Percentiles rank a stretch among this genome's conserved stretches.
Conservation (phyloP, 2,113 vertebrate species). For the Hydropotes inermis region DNA sequence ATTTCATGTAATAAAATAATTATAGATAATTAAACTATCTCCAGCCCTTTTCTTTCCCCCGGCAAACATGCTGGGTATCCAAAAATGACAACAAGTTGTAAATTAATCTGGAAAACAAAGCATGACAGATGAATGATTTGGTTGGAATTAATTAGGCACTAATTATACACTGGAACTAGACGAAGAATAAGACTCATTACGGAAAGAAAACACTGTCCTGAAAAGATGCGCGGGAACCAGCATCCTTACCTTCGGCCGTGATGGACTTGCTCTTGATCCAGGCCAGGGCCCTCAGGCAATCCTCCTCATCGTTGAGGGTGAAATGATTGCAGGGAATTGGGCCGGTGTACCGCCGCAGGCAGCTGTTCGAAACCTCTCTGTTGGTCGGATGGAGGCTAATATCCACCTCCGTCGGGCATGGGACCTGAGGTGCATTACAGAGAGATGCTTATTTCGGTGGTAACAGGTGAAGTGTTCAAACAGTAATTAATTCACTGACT, state of each 20-base stretch:
- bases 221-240: conserved; percentile 61
- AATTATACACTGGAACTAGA: conserved; percentile 89
- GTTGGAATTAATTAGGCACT: conserved; percentile 92
- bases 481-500: background rate
- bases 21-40: conserved; percentile 95
- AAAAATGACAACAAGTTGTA: conserved; percentile 94
- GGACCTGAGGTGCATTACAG: conserved; percentile 66
- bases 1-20: conserved; percentile 90
- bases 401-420: conserved; percentile 78
- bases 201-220: conserved; percentile 78
- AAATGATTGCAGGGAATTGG: conserved; percentile 88
- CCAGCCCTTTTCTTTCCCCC: conserved; percentile 84
- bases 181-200: conserved; percentile 88
- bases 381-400: conserved; percentile 70
- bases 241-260: conserved; percentile 81
- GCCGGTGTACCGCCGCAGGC: conserved; percentile 67
- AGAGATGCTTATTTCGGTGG: background rate
- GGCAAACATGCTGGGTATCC: conserved; percentile 80
- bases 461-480: background rate
- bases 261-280: conserved; percentile 82
- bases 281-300: conserved; percentile 71
- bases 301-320: conserved; percentile 85
- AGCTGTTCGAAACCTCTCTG: conserved; percentile 54
- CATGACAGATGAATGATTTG: conserved; percentile 94
- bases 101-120: conserved; percentile 94